phyloP scores from a whole-genome alignment of 1,140 invertebrate species.

The Chironomus tepperi region DNA sequence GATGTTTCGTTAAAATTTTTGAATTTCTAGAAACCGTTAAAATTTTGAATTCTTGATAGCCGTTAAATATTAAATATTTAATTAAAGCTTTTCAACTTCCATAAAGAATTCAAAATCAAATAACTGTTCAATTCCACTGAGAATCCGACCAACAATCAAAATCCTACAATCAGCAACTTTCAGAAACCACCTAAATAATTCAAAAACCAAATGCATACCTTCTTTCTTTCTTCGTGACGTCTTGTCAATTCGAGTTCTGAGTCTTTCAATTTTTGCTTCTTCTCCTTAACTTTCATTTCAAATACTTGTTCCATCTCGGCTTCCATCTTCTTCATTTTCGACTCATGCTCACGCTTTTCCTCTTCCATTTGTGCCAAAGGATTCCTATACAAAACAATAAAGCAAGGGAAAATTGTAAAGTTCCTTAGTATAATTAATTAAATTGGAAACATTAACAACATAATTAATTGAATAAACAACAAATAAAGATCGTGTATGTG shows the following conservation, averaged over 20 bases:
- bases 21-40: slow-evolving; percentile 26
- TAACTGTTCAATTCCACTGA: no score
- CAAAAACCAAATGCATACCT: slow-evolving; percentile 26
- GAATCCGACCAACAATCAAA: no score
- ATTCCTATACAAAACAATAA: slow-evolving; percentile 60
- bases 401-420: slow-evolving; percentile 23
- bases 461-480: no score
- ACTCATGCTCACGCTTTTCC: slow-evolving; percentile 90
- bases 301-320: slow-evolving; percentile 88
- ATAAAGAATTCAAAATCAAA: no score
- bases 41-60: neutral
- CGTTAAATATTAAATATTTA: no score
- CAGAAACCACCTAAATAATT: neutral
- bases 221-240: slow-evolving; percentile 48
- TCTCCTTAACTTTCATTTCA: slow-evolving; percentile 81
- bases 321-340: slow-evolving; percentile 95
- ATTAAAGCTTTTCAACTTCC: no score
- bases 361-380: slow-evolving; percentile 96
- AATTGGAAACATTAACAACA: no score
- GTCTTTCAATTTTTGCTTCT: slow-evolving; percentile 87
- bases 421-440: no score
- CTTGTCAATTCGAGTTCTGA: slow-evolving; percentile 72
- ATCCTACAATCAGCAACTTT: no score
- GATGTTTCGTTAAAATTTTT: no score
- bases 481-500: no score